A percentile compares a stretch with the other conserved stretches of the same genome.
phyloP scores from a whole-genome alignment of 1,140 invertebrate genomes.

The Zaprionus tsacasi region DNA sequence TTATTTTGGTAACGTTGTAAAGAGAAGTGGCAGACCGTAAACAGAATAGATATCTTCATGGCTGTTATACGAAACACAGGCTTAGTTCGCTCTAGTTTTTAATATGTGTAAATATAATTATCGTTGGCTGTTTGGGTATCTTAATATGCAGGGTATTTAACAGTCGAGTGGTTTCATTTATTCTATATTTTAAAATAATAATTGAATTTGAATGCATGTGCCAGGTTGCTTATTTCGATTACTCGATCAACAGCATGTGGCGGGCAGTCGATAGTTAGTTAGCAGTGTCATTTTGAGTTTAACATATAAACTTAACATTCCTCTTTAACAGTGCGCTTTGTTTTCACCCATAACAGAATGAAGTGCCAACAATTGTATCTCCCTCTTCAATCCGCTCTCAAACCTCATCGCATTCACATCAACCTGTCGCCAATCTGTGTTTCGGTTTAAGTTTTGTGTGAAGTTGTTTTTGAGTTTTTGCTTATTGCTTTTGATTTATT shows the following conservation, averaged over 20 bases:
- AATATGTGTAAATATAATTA: too few species aligned
- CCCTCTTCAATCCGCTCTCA: constrained; percentile 52
- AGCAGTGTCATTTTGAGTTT: background rate
- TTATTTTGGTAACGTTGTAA: too few species aligned
- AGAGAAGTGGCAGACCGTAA: too few species aligned
- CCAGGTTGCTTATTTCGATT: background rate
- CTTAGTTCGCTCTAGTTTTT: too few species aligned
- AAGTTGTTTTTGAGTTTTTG: constrained; percentile 35
- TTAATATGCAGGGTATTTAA: too few species aligned
- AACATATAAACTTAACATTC: background rate
- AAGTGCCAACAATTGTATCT: constrained; percentile 1
- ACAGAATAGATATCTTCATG: too few species aligned
- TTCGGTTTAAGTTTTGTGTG: constrained; percentile 59
- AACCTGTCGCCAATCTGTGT: constrained; percentile 34
- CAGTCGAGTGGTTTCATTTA: too few species aligned
- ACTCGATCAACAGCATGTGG: constrained; percentile 4
- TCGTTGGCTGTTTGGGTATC: too few species aligned
- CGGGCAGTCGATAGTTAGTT: background rate
- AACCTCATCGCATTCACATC: constrained; percentile 55
- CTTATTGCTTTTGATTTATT: constrained; percentile 29
- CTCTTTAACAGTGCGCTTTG: background rate
- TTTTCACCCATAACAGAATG: constrained; percentile 10
- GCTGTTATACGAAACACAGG: too few species aligned
- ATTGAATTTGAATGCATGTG: background rate
- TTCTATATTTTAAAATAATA: background rate